phyloP scores from a whole-genome alignment of 2,113 vertebrate species.

The Lophochroa leadbeateri region DNA sequence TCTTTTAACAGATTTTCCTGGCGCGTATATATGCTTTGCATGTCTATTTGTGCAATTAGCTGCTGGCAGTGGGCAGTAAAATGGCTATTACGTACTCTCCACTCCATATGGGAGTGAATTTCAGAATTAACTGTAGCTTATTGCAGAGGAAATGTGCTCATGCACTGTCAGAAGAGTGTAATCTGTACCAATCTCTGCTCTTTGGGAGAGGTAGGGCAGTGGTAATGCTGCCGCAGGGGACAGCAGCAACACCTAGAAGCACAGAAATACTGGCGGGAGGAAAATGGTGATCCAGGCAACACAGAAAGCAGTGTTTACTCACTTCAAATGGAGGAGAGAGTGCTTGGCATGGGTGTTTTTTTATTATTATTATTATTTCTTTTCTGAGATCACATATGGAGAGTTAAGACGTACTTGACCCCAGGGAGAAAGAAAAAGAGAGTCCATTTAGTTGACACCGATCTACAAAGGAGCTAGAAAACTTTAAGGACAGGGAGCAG shows the following conservation, averaged over 20 bases:
- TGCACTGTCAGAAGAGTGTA: neutral
- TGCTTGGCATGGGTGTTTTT: rapidly evolving
- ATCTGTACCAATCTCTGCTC: neutral
- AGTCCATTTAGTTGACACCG: neutral
- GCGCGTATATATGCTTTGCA: neutral
- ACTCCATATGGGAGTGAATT: slow-evolving; percentile 10
- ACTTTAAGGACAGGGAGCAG: neutral
- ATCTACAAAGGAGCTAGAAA: neutral
- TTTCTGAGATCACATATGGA: neutral
- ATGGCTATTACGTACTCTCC: neutral
- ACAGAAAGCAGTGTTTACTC: neutral
- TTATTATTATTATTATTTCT: neutral
- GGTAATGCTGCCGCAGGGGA: rapidly evolving
- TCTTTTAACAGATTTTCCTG: slow-evolving; percentile 20
- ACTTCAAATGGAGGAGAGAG: neutral
- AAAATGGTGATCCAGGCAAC: neutral
- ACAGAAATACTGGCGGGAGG: neutral
- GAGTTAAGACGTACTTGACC: neutral
- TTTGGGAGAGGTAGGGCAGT: neutral
- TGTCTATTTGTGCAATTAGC: slow-evolving; percentile 28
- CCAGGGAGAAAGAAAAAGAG: neutral
- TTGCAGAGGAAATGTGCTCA: neutral
- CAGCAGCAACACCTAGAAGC: neutral
- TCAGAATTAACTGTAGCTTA: neutral
- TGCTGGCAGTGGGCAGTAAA: slow-evolving; percentile 6